phyloP scores from a whole-genome alignment of 2,797 vertebrate species.

The Euthynnus affinis region DNA sequence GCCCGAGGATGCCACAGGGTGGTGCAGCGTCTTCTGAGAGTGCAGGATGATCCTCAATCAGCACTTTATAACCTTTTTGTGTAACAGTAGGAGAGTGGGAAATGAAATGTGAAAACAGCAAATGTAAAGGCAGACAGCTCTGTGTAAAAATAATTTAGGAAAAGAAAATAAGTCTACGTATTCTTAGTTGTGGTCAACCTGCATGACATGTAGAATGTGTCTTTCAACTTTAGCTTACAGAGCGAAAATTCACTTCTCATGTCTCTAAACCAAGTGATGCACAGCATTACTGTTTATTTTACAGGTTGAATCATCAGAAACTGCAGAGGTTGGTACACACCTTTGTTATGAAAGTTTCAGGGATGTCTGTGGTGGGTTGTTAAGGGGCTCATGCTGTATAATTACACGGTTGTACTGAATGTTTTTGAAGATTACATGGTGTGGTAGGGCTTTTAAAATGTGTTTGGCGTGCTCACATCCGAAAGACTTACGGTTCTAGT shows the following conservation, averaged over 20 bases:
- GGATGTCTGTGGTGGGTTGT: conserved; percentile 48
- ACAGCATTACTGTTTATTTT: conserved; percentile 33
- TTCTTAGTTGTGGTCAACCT: conserved; percentile 67
- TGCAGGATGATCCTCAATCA: conserved; percentile 63
- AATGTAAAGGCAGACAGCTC: conserved; percentile 60
- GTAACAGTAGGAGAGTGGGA: conserved; percentile 83
- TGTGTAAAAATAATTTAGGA: conserved; percentile 58
- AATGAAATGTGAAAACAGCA: conserved; percentile 77
- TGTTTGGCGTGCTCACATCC: conserved; percentile 70
- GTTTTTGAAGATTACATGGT: conserved; percentile 75
- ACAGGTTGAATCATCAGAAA: conserved; percentile 44
- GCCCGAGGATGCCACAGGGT: conserved; percentile 71
- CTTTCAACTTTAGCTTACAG: conserved; percentile 51
- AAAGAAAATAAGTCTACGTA: conserved; percentile 56
- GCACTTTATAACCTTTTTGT: conserved; percentile 71
- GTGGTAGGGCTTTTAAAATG: conserved; percentile 74
- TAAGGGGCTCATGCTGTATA: conserved; percentile 54
- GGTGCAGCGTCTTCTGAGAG: conserved; percentile 73
- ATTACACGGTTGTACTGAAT: conserved; percentile 71
- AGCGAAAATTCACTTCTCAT: conserved; percentile 38
- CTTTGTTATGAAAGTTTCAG: conserved; percentile 61
- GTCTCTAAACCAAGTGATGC: conserved; percentile 22
- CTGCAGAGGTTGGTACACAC: conserved; percentile 39
- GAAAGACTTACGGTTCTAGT: conserved; percentile 62
- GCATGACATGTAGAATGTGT: conserved; percentile 57